Conservation (phyloP, 2,888 invertebrate genomes). For the Meta bourneti region DNA sequence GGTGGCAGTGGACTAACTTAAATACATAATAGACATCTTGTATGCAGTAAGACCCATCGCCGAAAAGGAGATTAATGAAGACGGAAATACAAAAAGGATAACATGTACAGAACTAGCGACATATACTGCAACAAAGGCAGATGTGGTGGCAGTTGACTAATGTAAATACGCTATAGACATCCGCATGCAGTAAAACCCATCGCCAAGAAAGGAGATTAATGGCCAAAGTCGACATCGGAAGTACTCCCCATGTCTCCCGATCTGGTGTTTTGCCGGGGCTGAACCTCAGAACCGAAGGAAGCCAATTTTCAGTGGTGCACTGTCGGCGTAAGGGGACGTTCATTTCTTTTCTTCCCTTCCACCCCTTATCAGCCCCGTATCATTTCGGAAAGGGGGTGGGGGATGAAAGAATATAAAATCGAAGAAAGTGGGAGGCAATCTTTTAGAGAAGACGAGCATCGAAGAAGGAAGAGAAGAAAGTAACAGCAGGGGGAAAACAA, state of each 20-base stretch:
- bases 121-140: too few species aligned
- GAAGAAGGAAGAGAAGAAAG: constrained; percentile 34
- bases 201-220: not conserved
- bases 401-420: constrained; percentile 73
- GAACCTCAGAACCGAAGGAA: constrained; percentile 56
- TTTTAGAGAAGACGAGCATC: constrained; percentile 58
- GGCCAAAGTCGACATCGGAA: constrained; percentile 19
- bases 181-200: too few species aligned
- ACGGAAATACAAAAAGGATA: too few species aligned
- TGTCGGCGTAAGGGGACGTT: constrained; percentile 32
- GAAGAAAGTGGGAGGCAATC: constrained; percentile 74
- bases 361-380: not conserved
- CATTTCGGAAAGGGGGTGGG: constrained; percentile 2
- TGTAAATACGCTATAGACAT: too few species aligned
- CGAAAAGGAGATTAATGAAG: too few species aligned
- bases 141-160: too few species aligned
- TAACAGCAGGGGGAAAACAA: constrained; percentile 20
- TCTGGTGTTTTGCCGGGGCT: constrained; percentile 57
- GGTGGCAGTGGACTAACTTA: too few species aligned
- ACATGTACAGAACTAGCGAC: too few species aligned
- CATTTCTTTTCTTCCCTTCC: constrained; percentile 20
- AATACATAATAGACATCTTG: too few species aligned
- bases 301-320: constrained; percentile 70
- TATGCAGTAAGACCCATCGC: too few species aligned
- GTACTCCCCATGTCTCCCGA: not conserved